Evolutionary conservation across 92 coral and sea anemone genomes (phyloP), one percentile per base, ranked within the genome.

Genomic region (Phenganax subtilis): DNA sequence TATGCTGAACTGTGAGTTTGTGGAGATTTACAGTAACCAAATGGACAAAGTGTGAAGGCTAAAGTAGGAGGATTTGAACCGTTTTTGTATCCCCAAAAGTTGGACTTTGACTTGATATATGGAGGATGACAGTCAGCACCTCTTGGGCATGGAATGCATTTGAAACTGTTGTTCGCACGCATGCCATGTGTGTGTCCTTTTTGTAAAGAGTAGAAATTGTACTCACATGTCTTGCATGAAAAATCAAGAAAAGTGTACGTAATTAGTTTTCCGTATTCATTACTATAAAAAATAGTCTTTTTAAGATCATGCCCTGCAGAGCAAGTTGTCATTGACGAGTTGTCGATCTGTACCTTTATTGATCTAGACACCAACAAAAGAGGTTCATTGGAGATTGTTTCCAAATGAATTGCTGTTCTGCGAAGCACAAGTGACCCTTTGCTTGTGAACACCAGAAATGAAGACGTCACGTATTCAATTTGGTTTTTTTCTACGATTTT

Each of bases 1-100:
- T 44, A 88, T 75, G 28, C 90, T 81, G 56, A 91, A 87, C 62
- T 89, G 82, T 16, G 93, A 81, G 81, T 93, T 96, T 6, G 96
- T 84, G 81, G 70, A 91, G 60, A 81, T 90, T 20, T 20, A 20
- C 25, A 20, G 25, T 20, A 20, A 20, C 25, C 25, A 20, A 20
- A 20, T 20, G 25, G 25, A 20, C 25, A 20, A 20, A 20, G 25
- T 20, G 25, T 20, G 25, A 20, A 20, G 25, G 25, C 25, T 15
- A 51, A 65, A 52, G 77, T 72, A 77, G 85, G 83, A 6, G 87
- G 90, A 71, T 80, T 77, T 12, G 62, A 28, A 37, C 80, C 30
- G 6, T n/a, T 65, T 15, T 75, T 52, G 67, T 89, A 91, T 14
- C 97, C 97, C 96, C 96, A 93, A 68, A 76, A 89, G 87, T 91